Conservation (phyloP, 2,797 vertebrate species). For the Intellagama lesueurii region DNA sequence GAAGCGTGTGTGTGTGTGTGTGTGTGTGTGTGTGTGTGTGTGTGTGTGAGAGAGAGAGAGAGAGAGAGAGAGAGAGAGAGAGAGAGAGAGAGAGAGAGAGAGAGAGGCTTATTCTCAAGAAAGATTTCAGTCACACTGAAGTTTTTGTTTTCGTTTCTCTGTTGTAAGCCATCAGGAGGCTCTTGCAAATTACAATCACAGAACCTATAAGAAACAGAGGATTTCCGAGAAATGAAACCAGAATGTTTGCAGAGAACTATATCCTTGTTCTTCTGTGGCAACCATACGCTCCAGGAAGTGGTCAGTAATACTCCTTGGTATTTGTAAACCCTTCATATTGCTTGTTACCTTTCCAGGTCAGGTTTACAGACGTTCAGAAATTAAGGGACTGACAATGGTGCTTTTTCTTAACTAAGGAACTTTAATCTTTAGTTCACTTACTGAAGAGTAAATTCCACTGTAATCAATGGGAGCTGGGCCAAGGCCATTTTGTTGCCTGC, state of each 20-base stretch:
- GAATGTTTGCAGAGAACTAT: neutral
- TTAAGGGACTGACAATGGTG: neutral
- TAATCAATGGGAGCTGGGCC: neutral
- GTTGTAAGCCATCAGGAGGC: slow-evolving; percentile 8
- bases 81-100: no score
- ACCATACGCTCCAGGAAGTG: neutral
- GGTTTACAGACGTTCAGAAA: neutral
- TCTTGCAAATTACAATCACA: neutral
- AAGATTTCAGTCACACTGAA: neutral
- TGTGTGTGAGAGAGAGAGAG: no score
- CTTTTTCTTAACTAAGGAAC: neutral
- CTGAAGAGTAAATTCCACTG: neutral
- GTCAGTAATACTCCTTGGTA: neutral
- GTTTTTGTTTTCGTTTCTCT: neutral
- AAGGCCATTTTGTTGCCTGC: neutral
- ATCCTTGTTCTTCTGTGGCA: neutral
- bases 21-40: no score
- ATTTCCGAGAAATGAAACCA: slow-evolving; percentile 11
- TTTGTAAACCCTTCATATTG: neutral
- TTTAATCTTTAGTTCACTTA: neutral
- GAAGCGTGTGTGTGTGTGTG: no score
- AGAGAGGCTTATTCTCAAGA: neutral
- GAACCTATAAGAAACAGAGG: neutral
- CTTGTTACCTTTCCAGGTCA: neutral
- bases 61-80: no score